Evolutionary conservation across 2,797 vertebrate species (phyloP), one percentile per base, ranked within the genome.

Genomic region (Hephaestus fuliginosus): DNA sequence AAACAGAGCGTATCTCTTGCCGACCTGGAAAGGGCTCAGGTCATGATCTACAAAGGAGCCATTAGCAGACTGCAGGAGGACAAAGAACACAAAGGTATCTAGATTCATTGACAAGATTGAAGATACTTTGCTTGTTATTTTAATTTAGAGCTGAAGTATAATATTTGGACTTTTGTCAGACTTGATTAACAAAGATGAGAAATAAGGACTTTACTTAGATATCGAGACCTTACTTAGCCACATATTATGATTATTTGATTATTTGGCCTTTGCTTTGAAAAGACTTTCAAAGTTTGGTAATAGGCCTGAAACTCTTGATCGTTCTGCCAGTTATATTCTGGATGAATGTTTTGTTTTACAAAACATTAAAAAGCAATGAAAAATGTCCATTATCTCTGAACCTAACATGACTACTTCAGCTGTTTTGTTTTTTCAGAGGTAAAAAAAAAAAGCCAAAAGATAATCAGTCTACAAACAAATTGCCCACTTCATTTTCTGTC

Each of bases 41-140:
- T 96, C 70, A 96, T 96, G 93, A 95, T 96, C 89, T 96, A 95
- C 86, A 96, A 94, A 87, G 95, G 95, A 81, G 95, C 94, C 12
- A 82, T 96, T 10, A 93, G 83, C 89, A 89, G 86, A 75, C 87
- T 92, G 62, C 94, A 95, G 52, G 95, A 93, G 30, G 93, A 96
- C 85, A 93, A 92, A 81, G 95, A 95, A 18, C 83, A 80, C 70
- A 96, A 95, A 94, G 96, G 96, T 96, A 94, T 53, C 5, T 30
- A 17, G 10, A 70, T 70, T 67, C 9, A 25, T 55, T 11, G 12
- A 48, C 41, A 11, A 20, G 11, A 56, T 22, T 64, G 0, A 52
- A 57, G 10, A 67, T 43, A n/a, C 11, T 10, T 55, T 36, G 10
- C 1, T 77, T 3, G 17, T 62, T 43, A 30, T 56, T 39, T 70